Percentiles rank a stretch among this genome's conserved stretches.
Evolutionary conservation across 2,888 invertebrate genomes (phyloP).

Genomic region (Drosophila cracens): DNA sequence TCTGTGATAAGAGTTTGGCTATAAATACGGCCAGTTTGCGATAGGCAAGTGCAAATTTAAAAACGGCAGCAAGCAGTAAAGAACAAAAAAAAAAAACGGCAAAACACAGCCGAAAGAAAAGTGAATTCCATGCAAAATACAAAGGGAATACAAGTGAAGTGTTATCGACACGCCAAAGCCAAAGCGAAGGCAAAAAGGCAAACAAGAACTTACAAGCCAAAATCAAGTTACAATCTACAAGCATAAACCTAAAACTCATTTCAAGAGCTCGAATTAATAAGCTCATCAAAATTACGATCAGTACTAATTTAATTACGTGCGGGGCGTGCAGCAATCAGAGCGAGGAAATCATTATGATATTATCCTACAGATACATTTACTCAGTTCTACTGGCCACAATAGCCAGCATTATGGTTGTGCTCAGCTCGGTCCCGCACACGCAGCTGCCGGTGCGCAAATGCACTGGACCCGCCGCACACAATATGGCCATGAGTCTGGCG

Average conservation of each 20-base stretch:
- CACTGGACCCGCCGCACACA: slow-evolving; percentile 39
- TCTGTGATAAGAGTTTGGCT: slow-evolving; percentile 26
- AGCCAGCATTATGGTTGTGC: slow-evolving; percentile 78
- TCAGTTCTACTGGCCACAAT: slow-evolving; percentile 72
- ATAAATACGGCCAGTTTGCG: slow-evolving; percentile 51
- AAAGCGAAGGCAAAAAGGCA: slow-evolving; percentile 56
- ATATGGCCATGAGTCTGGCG: slow-evolving; percentile 64
- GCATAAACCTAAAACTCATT: neutral
- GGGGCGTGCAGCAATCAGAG: slow-evolving; percentile 73
- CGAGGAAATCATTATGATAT: slow-evolving; percentile 77
- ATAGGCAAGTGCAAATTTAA: slow-evolving; percentile 49
- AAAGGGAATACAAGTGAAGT: slow-evolving; percentile 71
- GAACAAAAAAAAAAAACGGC: slow-evolving; percentile 51
- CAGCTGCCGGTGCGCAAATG: slow-evolving; percentile 64
- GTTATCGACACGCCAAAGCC: slow-evolving; percentile 68
- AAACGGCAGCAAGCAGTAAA: slow-evolving; percentile 49
- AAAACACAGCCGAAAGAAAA: slow-evolving; percentile 49
- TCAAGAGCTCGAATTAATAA: slow-evolving; percentile 16
- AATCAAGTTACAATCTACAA: slow-evolving; percentile 7
- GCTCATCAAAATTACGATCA: slow-evolving; percentile 66
- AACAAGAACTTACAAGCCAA: slow-evolving; percentile 3
- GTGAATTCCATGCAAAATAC: slow-evolving; percentile 66
- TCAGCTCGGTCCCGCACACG: slow-evolving; percentile 65
- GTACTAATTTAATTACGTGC: slow-evolving; percentile 58
- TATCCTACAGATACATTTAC: slow-evolving; percentile 70